Evolutionary conservation across 1,140 invertebrate genomes (phyloP).

Genomic region (Aricia agestis): DNA sequence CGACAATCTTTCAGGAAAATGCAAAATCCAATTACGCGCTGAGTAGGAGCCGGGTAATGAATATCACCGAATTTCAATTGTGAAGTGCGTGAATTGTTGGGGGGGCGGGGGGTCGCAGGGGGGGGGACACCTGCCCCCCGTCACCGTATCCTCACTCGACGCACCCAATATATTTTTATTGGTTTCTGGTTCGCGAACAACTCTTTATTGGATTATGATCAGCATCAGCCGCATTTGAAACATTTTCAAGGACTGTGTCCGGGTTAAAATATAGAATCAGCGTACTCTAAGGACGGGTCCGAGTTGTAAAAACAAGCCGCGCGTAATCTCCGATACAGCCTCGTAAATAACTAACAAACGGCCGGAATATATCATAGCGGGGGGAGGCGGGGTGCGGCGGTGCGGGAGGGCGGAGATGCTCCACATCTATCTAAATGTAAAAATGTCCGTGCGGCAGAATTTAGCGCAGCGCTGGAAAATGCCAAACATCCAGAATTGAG

Average conservation of each 20-base stretch:
- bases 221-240: not conserved
- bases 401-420: not conserved
- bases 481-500: slow-evolving; percentile 23
- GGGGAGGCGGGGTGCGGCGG: too few species aligned
- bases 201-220: slow-evolving; percentile 1
- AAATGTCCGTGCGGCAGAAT: slow-evolving; percentile 19
- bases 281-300: too few species aligned
- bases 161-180: slow-evolving; percentile 5
- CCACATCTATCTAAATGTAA: slow-evolving; percentile 16
- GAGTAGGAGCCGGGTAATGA: not conserved
- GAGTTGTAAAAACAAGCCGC: too few species aligned
- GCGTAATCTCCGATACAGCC: not conserved
- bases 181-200: not conserved
- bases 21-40: not conserved
- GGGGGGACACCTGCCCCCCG: not conserved
- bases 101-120: not conserved
- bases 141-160: not conserved
- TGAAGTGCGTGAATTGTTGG: not conserved
- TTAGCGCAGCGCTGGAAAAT: slow-evolving; percentile 18
- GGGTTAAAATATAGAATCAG: not conserved
- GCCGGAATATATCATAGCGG: not conserved
- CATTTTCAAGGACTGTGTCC: not conserved
- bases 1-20: not conserved
- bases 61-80: not conserved
- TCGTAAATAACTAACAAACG: not conserved